phyloP scores from a whole-genome alignment of 2,797 vertebrate species.

The Pitangus sulphuratus region DNA sequence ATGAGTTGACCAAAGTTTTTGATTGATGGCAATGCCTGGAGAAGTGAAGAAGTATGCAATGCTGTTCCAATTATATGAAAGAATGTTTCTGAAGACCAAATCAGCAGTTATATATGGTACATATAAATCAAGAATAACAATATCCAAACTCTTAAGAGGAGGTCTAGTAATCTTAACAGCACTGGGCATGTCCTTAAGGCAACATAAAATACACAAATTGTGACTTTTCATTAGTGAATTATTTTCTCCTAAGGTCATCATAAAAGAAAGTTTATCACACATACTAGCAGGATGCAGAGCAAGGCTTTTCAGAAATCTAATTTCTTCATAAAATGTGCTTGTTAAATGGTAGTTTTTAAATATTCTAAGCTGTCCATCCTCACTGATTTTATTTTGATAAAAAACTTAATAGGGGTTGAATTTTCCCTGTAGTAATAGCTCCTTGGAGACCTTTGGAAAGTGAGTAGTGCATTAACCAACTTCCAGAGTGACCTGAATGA shows the following conservation, averaged over 20 bases:
- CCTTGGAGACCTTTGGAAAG: not conserved
- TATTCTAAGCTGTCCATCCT: not conserved
- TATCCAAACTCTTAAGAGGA: not conserved
- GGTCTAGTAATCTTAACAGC: slow-evolving; percentile 1
- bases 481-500: slow-evolving; percentile 24
- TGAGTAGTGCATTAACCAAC: slow-evolving; percentile 28
- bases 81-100: not conserved
- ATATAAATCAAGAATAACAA: slow-evolving; percentile 46
- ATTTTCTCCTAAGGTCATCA: slow-evolving; percentile 8
- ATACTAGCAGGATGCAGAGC: not conserved
- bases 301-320: not conserved
- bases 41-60: not conserved
- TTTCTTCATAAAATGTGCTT: slow-evolving; percentile 14
- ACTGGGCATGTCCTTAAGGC: not conserved
- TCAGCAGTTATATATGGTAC: not conserved
- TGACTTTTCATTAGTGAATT: slow-evolving; percentile 33
- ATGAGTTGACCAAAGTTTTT: not conserved
- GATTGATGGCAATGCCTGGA: not conserved
- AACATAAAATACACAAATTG: slow-evolving; percentile 23
- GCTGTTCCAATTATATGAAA: not conserved
- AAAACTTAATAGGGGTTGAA: not conserved
- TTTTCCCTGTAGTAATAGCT: slow-evolving; percentile 32
- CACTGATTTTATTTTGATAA: slow-evolving; percentile 54
- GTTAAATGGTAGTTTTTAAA: slow-evolving; percentile 13
- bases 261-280: slow-evolving; percentile 32